Evolutionary conservation across 2,888 invertebrate species (phyloP).

Genomic region (Torymus aiolomorphi): DNA sequence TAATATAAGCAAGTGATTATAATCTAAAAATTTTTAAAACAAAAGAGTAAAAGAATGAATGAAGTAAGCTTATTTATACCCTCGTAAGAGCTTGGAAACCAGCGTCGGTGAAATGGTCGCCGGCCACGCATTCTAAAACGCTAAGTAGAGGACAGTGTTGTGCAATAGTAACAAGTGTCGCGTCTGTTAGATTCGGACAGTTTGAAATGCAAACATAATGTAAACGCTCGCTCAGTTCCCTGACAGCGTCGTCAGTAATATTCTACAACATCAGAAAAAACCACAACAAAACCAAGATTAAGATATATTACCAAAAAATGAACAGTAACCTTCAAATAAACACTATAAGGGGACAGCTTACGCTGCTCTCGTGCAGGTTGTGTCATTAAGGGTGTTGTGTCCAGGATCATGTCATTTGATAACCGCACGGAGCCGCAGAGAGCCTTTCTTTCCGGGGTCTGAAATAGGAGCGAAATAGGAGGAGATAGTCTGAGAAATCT

Average conservation of each 20-base stretch:
- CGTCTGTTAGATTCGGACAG: conserved; percentile 93
- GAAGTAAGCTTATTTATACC: conserved; percentile 79
- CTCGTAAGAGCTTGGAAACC: conserved; percentile 96
- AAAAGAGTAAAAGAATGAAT: background rate
- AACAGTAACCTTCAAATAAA: too few species aligned
- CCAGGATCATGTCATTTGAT: conserved; percentile 11
- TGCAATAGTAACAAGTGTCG: conserved; percentile 89
- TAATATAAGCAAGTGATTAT: too few species aligned
- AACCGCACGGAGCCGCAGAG: background rate
- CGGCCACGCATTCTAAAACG: conserved; percentile 96
- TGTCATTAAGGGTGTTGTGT: too few species aligned
- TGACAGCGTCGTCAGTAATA: conserved; percentile 93
- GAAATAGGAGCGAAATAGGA: conserved; percentile 7
- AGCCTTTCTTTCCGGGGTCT: background rate
- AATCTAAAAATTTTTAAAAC: too few species aligned
- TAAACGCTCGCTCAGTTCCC: conserved; percentile 87
- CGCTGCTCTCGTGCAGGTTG: conserved; percentile 96
- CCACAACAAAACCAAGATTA: conserved; percentile 8
- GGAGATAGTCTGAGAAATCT: conserved; percentile 10
- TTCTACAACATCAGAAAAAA: conserved; percentile 78
- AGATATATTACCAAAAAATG: background rate
- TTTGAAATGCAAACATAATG: conserved; percentile 95
- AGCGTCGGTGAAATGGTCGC: conserved; percentile 95
- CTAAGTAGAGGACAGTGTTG: conserved; percentile 91
- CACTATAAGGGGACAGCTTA: conserved; percentile 74